phyloP scores from a whole-genome alignment of 2,113 vertebrate genomes.

The Phylloscopus trochilus region DNA sequence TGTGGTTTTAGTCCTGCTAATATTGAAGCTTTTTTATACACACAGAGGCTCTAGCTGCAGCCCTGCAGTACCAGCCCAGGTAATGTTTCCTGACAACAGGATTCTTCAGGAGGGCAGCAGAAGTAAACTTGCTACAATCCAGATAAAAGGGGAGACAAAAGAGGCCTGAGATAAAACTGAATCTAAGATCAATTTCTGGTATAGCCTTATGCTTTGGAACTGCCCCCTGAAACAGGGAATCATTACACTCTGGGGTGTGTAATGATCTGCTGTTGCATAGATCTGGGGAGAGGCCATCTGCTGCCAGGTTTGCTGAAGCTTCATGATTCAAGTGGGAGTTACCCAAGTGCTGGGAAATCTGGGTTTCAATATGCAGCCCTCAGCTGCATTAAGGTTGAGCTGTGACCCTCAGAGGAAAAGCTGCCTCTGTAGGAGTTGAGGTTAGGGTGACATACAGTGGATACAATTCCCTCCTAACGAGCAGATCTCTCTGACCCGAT shows the following conservation, averaged over 20 bases:
- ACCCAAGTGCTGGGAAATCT: not conserved
- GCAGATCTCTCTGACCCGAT: not conserved
- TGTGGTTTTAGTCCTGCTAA: not conserved
- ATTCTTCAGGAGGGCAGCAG: not conserved
- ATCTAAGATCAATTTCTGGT: not conserved
- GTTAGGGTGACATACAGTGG: not conserved
- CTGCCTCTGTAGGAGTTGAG: not conserved
- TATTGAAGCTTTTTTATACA: not conserved
- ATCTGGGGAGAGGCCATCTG: not conserved
- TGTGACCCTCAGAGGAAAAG: not conserved
- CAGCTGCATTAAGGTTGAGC: not conserved
- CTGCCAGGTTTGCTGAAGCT: not conserved
- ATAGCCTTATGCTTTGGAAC: not conserved
- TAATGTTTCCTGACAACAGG: not conserved
- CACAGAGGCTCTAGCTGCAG: not conserved
- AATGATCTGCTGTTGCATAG: not conserved
- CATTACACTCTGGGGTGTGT: not conserved
- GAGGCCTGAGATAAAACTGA: not conserved
- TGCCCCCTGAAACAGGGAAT: not conserved
- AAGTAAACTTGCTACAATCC: not conserved
- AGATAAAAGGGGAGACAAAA: not conserved
- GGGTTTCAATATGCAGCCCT: not conserved
- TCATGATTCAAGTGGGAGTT: not conserved
- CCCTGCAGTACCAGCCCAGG: not conserved
- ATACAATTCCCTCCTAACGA: not conserved